Conservation (phyloP, 2,888 invertebrate species). For the Melinaea menophilus region DNA sequence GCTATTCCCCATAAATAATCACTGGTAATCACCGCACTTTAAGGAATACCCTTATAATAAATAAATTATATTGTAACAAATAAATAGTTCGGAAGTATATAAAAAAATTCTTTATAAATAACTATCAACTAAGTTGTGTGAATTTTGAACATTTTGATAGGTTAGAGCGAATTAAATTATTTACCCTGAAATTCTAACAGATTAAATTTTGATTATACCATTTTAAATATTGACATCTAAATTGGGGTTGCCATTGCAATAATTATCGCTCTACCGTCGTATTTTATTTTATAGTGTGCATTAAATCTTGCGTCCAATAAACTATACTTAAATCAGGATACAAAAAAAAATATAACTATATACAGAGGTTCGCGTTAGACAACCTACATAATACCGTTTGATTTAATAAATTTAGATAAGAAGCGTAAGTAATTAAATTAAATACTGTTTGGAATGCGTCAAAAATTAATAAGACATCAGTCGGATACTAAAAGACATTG, state of each 20-base stretch:
- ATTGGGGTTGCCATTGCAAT: too few relatives aligned
- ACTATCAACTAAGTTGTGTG: slow-evolving; percentile 54
- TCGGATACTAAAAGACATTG: slow-evolving; percentile 48
- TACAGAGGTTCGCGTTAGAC: slow-evolving; percentile 40
- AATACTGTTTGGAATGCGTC: slow-evolving; percentile 75
- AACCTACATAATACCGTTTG: slow-evolving; percentile 45
- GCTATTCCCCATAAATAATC: slow-evolving; percentile 29
- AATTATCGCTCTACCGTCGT: slow-evolving; percentile 15
- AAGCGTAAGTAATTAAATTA: slow-evolving; percentile 53
- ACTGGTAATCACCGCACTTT: slow-evolving; percentile 54
- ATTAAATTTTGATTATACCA: too few relatives aligned
- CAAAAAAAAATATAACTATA: slow-evolving; percentile 39
- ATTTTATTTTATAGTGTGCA: slow-evolving; percentile 32
- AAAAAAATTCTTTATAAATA: slow-evolving; percentile 73
- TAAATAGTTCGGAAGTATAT: slow-evolving; percentile 69
- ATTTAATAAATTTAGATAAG: slow-evolving; percentile 43
- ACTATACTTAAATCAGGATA: slow-evolving; percentile 32
- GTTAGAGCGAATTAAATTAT: slow-evolving; percentile 13
- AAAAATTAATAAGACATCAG: slow-evolving; percentile 52
- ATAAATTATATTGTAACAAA: slow-evolving; percentile 61
- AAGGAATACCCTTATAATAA: slow-evolving; percentile 44
- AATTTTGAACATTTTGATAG: slow-evolving; percentile 15
- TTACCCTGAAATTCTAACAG: too few relatives aligned
- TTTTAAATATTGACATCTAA: too few relatives aligned
- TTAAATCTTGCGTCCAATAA: slow-evolving; percentile 40